Percentiles rank a stretch among this genome's conserved stretches.
phyloP scores from a whole-genome alignment of 2,888 invertebrate species.

The Bibio marci region DNA sequence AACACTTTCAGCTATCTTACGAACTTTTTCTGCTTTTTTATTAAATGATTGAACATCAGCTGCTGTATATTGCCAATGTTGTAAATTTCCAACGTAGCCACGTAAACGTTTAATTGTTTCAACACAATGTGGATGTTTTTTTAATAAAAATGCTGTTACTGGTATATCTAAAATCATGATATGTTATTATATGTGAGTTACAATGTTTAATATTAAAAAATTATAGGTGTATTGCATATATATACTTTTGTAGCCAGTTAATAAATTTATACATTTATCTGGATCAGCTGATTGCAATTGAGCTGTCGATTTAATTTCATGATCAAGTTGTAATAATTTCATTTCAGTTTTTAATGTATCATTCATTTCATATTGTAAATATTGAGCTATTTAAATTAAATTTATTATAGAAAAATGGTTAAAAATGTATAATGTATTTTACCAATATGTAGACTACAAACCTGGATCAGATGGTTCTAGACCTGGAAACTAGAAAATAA shows the following conservation, averaged over 20 bases:
- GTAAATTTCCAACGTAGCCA: conserved; percentile 62
- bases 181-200: not conserved
- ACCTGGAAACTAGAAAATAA: no score
- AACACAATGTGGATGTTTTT: conserved; percentile 63
- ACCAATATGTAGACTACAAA: no score
- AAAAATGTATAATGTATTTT: no score
- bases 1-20: conserved; percentile 45
- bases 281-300: conserved; percentile 53
- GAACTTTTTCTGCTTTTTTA: conserved; percentile 48
- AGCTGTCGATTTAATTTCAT: conserved; percentile 46
- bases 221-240: no score
- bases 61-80: conserved; percentile 48
- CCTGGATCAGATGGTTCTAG: no score
- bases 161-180: conserved; percentile 15
- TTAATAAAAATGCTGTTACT: conserved; percentile 51
- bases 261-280: conserved; percentile 47
- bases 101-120: conserved; percentile 61
- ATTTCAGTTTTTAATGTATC: conserved; percentile 42
- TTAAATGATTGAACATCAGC: conserved; percentile 45
- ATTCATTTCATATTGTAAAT: conserved; percentile 26
- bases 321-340: conserved; percentile 44
- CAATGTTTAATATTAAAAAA: not conserved
- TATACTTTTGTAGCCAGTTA: conserved; percentile 41
- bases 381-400: not conserved
- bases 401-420: no score